Evolutionary conservation across 2,113 vertebrate species (phyloP), one percentile per base, ranked within the genome.

Genomic region (Terrapene triunguis): DNA sequence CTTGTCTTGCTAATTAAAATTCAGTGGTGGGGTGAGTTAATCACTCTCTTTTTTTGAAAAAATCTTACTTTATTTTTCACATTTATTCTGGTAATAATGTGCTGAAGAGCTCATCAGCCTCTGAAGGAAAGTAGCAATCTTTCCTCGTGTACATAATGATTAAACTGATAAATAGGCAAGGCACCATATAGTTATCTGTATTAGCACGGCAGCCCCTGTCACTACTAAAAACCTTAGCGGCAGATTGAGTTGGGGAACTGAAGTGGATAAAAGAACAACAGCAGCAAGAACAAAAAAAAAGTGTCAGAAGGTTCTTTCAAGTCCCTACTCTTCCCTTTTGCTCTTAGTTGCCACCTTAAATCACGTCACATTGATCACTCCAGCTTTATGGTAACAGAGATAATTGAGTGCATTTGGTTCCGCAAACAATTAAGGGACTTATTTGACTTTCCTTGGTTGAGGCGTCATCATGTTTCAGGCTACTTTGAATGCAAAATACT

Each of bases 1-100:
- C 86, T 97, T 95, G 88, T 96, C 92, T 79, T 72, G 38, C 94
- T 98, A 98, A 98, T 97, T 98, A 96, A 97, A 98, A 98, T 96
- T 97, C 97, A 96, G 90, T 93, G 86, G 79, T 94, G 90, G 97
- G 89, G 85, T 94, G 95, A 91, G 96, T 98, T 98, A 98, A 98
- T 98, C 97, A 97, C 91, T 96, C 88, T 82, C 91, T 95, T 88
- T 84, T 84, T 95, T 94, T 94, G 95, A 98, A 97, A 97, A 95
- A 96, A 92, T 97, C 89, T 96, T 97, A 95, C 95, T 98, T 98
- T 98, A 95, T 91, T 91, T 97, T 97, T 97, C 93, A 91, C 95
- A 96, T 97, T 94, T 98, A 95, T 97, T 97, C 96, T 96, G 44
- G 95, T 91, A 94, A 97, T 97, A 97, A 96, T 85, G 90, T 84